phyloP scores from a whole-genome alignment of 2,888 invertebrate genomes.

The Odontomyia ornata region DNA sequence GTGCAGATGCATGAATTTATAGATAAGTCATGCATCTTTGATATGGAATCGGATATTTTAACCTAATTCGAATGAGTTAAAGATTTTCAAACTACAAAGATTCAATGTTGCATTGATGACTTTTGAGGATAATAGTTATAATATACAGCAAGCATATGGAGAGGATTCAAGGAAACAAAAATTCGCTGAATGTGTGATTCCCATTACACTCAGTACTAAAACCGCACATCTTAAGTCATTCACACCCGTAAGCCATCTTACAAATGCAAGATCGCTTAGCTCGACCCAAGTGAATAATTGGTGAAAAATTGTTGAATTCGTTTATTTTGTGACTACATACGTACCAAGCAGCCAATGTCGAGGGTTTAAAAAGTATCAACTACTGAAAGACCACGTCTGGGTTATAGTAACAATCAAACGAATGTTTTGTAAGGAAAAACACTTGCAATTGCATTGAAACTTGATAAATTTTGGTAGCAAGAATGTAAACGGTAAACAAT shows the following conservation, averaged over 20 bases:
- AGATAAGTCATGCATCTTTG: neutral
- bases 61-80: too few species aligned
- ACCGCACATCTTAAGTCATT: slow-evolving; percentile 27
- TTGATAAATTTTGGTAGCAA: slow-evolving; percentile 22
- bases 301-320: slow-evolving; percentile 41
- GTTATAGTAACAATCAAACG: slow-evolving; percentile 11
- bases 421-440: slow-evolving; percentile 1
- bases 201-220: neutral
- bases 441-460: neutral
- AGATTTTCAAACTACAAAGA: too few species aligned
- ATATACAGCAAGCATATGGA: too few species aligned
- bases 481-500: slow-evolving; percentile 2
- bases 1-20: slow-evolving; percentile 24
- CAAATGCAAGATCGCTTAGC: slow-evolving; percentile 23
- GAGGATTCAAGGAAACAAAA: too few species aligned
- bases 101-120: too few species aligned
- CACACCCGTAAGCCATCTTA: slow-evolving; percentile 26
- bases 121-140: too few species aligned
- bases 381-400: too few species aligned
- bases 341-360: neutral
- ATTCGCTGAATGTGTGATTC: neutral
- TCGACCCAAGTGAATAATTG: slow-evolving; percentile 36
- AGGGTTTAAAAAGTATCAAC: neutral
- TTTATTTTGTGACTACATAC: neutral
- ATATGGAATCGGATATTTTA: too few species aligned